Evolutionary conservation across 1,140 invertebrate species (phyloP).

Genomic region (Sinella curviseta): DNA sequence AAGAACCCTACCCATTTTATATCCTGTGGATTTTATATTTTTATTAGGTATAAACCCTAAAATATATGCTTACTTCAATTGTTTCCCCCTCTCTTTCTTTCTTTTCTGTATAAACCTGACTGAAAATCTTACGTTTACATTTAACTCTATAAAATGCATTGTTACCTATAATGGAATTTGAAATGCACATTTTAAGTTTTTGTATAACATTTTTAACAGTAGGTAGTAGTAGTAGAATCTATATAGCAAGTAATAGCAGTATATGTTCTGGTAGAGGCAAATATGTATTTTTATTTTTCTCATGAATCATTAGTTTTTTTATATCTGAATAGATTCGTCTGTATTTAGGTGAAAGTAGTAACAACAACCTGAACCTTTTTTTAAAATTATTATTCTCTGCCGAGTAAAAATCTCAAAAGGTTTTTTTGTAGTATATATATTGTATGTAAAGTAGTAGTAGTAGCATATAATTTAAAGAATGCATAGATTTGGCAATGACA

Average conservation of each 20-base stretch:
- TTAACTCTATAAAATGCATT: background rate
- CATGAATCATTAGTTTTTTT: too few relatives aligned
- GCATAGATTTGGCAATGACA: conserved; percentile 23
- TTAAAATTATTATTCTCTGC: too few relatives aligned
- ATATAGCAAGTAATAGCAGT: too few relatives aligned
- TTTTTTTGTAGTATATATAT: background rate
- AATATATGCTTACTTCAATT: too few relatives aligned
- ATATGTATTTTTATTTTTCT: too few relatives aligned
- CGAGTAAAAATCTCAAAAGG: background rate
- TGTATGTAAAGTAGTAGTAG: background rate
- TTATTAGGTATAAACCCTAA: too few relatives aligned
- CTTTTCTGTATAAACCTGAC: background rate
- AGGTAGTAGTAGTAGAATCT: background rate
- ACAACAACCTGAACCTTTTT: background rate
- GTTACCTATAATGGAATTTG: background rate
- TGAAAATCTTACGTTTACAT: background rate
- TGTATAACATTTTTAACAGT: background rate
- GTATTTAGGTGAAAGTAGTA: background rate
- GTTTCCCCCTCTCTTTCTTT: too few relatives aligned
- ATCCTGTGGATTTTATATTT: too few relatives aligned
- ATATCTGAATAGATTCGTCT: background rate
- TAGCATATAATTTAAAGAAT: conserved; percentile 12
- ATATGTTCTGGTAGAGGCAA: background rate
- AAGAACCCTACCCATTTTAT: too few relatives aligned
- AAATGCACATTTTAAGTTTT: background rate